Conservation (phyloP, 2,113 vertebrate species). For the Osmerus eperlanus region DNA sequence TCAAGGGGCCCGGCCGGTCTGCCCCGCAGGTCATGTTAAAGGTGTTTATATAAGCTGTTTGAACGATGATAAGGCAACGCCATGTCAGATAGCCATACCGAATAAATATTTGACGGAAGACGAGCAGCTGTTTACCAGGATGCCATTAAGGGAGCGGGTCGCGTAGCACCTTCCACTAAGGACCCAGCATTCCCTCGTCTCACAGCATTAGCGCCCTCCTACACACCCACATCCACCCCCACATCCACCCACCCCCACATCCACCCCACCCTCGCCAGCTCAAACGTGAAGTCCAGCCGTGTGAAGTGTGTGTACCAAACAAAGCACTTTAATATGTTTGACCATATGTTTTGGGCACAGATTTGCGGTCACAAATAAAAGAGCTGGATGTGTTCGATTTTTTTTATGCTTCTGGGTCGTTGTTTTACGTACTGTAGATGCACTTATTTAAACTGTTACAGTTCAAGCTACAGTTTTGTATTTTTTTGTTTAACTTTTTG, state of each 20-base stretch:
- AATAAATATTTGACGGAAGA: constrained; percentile 89
- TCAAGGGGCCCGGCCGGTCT: constrained; percentile 65
- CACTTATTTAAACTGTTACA: too few relatives aligned
- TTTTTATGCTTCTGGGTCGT: too few relatives aligned
- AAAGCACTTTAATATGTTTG: too few relatives aligned
- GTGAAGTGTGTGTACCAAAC: not conserved
- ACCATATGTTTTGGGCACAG: too few relatives aligned
- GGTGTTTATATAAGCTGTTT: constrained; percentile 91
- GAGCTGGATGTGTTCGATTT: too few relatives aligned
- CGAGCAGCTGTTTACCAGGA: constrained; percentile 94
- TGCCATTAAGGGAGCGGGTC: constrained; percentile 83
- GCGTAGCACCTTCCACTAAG: constrained; percentile 66
- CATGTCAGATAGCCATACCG: constrained; percentile 83
- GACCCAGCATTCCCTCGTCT: constrained; percentile 71
- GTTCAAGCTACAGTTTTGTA: too few relatives aligned
- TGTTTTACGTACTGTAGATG: too few relatives aligned
- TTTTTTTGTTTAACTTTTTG: too few relatives aligned
- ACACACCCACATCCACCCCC: not conserved
- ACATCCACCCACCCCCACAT: not conserved
- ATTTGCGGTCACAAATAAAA: too few relatives aligned
- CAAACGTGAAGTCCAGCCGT: not conserved
- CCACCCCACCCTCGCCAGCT: not conserved
- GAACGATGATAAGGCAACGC: constrained; percentile 76
- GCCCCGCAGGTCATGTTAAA: constrained; percentile 71
- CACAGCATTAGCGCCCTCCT: constrained; percentile 60